phyloP scores from a whole-genome alignment of 2,113 vertebrate genomes.

The Rhinichthys klamathensis region DNA sequence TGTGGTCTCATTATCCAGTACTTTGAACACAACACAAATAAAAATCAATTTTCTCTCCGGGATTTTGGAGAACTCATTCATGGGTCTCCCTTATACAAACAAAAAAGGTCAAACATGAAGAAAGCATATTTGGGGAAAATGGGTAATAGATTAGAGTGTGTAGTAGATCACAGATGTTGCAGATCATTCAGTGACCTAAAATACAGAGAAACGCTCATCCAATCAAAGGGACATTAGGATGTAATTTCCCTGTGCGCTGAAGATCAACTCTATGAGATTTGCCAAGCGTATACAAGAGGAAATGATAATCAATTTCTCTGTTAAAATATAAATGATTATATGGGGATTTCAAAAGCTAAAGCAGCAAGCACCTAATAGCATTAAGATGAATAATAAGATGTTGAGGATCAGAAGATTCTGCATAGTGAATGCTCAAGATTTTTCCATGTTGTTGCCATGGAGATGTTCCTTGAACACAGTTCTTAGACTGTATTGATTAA shows the following conservation, averaged over 20 bases:
- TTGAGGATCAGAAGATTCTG: slow-evolving; percentile 27
- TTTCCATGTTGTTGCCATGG: slow-evolving; percentile 21
- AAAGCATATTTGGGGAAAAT: background rate
- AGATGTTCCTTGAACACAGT: background rate
- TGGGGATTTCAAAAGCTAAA: background rate
- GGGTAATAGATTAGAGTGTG: background rate
- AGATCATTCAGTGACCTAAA: background rate
- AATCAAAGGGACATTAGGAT: background rate
- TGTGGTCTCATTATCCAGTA: slow-evolving; percentile 14
- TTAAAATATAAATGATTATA: background rate
- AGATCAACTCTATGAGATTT: slow-evolving; percentile 12
- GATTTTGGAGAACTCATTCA: slow-evolving; percentile 18
- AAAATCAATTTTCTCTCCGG: background rate
- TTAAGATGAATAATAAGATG: slow-evolving; percentile 15
- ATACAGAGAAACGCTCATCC: background rate
- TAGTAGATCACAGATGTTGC: background rate
- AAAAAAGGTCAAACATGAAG: background rate
- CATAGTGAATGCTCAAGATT: slow-evolving; percentile 9
- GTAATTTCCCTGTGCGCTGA: slow-evolving; percentile 10
- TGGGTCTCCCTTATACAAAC: background rate
- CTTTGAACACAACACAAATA: slow-evolving; percentile 14
- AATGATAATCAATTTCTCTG: background rate
- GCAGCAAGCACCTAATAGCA: background rate
- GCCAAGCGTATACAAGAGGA: background rate
- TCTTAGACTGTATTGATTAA: slow-evolving; percentile 1